Percentiles rank a stretch among this genome's conserved stretches.
Conservation (phyloP, 2,113 vertebrate species). For the Pachypanchax playfairii region DNA sequence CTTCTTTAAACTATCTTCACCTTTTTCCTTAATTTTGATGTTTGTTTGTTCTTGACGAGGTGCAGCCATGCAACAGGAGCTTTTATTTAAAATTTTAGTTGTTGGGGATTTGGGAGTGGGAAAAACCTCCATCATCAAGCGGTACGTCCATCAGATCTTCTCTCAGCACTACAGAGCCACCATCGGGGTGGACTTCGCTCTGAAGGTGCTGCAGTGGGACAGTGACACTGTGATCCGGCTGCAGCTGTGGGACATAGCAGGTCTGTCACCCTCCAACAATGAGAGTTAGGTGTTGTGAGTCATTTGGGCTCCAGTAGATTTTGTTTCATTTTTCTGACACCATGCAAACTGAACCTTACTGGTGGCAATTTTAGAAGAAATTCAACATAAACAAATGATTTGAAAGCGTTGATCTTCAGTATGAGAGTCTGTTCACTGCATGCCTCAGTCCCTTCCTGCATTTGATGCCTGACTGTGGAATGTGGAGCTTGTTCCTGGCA, state of each 20-base stretch:
- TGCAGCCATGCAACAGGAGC: slow-evolving; percentile 77
- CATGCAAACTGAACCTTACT: too few relatives aligned
- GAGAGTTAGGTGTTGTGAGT: too few relatives aligned
- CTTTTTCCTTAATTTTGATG: neutral
- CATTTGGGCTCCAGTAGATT: too few relatives aligned
- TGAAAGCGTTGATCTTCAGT: too few relatives aligned
- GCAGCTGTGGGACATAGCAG: slow-evolving; percentile 84
- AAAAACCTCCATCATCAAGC: slow-evolving; percentile 82
- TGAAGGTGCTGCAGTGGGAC: slow-evolving; percentile 82
- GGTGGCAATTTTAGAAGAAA: too few relatives aligned
- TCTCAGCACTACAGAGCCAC: slow-evolving; percentile 83
- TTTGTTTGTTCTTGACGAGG: neutral
- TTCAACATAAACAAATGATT: too few relatives aligned
- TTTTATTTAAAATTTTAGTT: slow-evolving; percentile 81
- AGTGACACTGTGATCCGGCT: slow-evolving; percentile 75
- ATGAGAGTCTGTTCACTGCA: neutral
- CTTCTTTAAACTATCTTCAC: neutral
- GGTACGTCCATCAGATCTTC: slow-evolving; percentile 83
- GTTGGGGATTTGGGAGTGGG: slow-evolving; percentile 82
- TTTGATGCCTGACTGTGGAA: slow-evolving; percentile 65
- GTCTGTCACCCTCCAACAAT: slow-evolving; percentile 55
- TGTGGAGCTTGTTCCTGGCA: slow-evolving; percentile 63
- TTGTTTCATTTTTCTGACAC: too few relatives aligned
- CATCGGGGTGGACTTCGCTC: slow-evolving; percentile 83
- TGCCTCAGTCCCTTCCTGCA: slow-evolving; percentile 40